Evolutionary conservation across 2,888 invertebrate species (phyloP), one percentile per base, ranked within the genome.

Genomic region (Ophioninae sp.): DNA sequence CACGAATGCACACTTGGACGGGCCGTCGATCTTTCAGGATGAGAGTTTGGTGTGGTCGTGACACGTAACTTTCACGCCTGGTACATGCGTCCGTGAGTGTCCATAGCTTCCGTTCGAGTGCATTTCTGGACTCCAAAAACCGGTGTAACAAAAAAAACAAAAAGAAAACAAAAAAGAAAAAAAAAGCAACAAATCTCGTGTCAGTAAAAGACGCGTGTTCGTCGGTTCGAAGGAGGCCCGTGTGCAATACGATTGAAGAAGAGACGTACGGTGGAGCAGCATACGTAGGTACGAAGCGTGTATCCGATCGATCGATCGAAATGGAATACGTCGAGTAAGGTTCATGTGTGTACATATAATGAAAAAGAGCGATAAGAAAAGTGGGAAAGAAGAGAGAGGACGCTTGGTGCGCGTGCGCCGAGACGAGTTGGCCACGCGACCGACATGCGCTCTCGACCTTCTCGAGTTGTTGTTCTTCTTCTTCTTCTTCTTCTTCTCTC

Each of bases 371-470:
- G 61, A 79, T 7, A 59, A 64, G 37, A 68, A 20, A 44, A 72
- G 41, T 62, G 44, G 44, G 57, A 80, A 61, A 50, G 56, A 50
- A 65, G 59, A 80, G 64, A 61, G 76, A 73, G 81, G 73, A 79
- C 80, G 81, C 62, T 67, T 62, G 85, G 62, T 56, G 87, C 85
- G 86, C 89, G 87, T 87, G 88, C 88, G 88, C 87, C 68, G 79
- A 80, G 65, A 84, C 79, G 80, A 81, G 83, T 83, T 76, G 72
- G 89, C 90, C 90, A 90, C 90, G 90, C 90, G 90, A 89, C 89
- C 86, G 86, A 87, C 89, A 88, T 86, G 85, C 88, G 87, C 85
- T 85, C 83, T 83, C 83, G 81, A 81, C 81, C 81, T 74, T 78
- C 79, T 82, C 82, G n/a, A n/a, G n/a, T n/a, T n/a, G n/a, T n/a